Conservation (phyloP, 2,113 vertebrate genomes). For the Perognathus longimembris region DNA sequence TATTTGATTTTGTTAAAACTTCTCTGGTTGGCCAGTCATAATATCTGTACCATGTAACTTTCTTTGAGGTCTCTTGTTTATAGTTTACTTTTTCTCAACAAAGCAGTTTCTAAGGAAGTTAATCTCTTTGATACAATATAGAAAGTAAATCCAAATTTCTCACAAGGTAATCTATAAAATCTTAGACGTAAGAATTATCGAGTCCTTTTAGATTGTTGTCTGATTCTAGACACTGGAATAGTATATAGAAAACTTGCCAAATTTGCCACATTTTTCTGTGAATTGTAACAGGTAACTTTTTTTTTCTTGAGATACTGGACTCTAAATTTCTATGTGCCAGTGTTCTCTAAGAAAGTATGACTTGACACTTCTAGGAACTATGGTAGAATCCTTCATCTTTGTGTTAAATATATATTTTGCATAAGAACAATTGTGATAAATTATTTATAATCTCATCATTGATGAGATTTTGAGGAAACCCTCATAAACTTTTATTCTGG, state of each 20-base stretch:
- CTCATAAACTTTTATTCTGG: not conserved
- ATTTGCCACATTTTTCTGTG: not conserved
- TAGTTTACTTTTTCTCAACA: slow-evolving; percentile 24
- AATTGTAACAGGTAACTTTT: not conserved
- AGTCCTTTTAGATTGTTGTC: slow-evolving; percentile 6
- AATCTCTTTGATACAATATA: slow-evolving; percentile 53
- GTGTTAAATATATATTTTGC: not conserved
- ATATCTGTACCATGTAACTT: not conserved
- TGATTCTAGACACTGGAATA: slow-evolving; percentile 2
- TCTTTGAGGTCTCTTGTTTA: not conserved
- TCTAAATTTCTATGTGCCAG: slow-evolving; percentile 39
- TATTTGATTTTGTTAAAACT: not conserved
- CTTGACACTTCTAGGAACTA: not conserved
- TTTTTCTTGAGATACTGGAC: not conserved
- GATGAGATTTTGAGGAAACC: not conserved
- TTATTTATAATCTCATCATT: not conserved
- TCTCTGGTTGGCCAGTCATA: not conserved
- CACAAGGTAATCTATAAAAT: slow-evolving; percentile 21
- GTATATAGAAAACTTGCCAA: slow-evolving; percentile 21
- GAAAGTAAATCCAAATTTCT: slow-evolving; percentile 34
- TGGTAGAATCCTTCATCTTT: not conserved
- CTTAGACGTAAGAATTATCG: not conserved
- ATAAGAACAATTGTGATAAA: not conserved
- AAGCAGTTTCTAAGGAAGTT: not conserved
- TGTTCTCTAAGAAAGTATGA: slow-evolving; percentile 8